Conservation (phyloP, 2,888 invertebrate genomes). For the Cheilosia soror region DNA sequence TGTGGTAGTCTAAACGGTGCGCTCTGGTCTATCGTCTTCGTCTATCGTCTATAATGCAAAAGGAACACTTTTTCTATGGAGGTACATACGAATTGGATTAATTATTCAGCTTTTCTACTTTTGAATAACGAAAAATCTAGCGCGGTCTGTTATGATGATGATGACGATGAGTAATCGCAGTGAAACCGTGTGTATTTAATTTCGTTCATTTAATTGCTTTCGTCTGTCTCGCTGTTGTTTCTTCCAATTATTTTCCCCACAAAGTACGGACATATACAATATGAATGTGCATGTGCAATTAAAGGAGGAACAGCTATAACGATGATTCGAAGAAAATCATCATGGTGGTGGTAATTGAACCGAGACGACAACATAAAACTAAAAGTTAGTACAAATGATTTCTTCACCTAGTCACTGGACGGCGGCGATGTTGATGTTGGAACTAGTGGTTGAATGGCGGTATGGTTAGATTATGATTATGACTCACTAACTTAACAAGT, state of each 20-base stretch:
- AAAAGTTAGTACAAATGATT: background rate
- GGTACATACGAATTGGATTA: conserved; percentile 23
- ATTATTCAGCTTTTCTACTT: conserved; percentile 38
- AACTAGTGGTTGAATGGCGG: background rate
- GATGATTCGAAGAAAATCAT: background rate
- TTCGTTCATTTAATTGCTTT: conserved; percentile 9
- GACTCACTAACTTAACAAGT: no score
- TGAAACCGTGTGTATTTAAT: conserved; percentile 12
- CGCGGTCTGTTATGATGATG: background rate
- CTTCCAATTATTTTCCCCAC: no score
- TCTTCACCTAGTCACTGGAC: no score
- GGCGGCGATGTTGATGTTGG: background rate
- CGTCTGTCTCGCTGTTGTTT: background rate
- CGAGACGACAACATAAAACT: conserved; percentile 22
- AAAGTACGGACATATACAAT: no score
- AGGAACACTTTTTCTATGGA: background rate
- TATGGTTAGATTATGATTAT: background rate
- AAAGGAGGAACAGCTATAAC: no score
- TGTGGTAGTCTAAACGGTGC: no score
- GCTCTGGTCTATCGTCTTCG: no score
- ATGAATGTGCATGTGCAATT: no score
- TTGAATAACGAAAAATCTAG: conserved; percentile 5
- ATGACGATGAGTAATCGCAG: conserved; percentile 30
- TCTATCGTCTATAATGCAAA: background rate
- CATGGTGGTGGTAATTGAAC: background rate